Evolutionary conservation across 2,888 invertebrate genomes (phyloP).

Genomic region (Zhengitettix transpicula): DNA sequence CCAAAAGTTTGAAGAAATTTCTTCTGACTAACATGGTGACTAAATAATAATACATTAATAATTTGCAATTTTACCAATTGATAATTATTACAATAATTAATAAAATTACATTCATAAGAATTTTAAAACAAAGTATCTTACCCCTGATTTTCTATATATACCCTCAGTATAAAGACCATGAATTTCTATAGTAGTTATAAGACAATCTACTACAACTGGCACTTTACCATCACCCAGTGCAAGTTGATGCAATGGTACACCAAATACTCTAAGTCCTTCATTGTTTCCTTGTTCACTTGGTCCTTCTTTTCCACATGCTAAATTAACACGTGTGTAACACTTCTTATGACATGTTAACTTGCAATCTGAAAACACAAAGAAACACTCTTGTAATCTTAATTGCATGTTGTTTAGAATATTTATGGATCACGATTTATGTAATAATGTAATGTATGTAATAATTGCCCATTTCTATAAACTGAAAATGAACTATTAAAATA

Average conservation of each 20-base stretch:
- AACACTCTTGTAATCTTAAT: neutral
- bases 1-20: too few relatives aligned
- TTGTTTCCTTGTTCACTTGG: neutral
- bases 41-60: too few relatives aligned
- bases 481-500: neutral
- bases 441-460: neutral
- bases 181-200: constrained; percentile 81
- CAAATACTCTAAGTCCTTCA: constrained; percentile 48
- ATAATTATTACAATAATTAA: neutral
- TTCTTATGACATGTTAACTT: constrained; percentile 89
- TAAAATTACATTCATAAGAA: neutral
- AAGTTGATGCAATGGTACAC: constrained; percentile 57
- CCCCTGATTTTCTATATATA: constrained; percentile 81
- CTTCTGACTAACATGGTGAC: too few relatives aligned
- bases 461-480: neutral
- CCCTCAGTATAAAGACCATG: constrained; percentile 85
- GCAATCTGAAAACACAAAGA: constrained; percentile 38
- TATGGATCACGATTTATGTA: too few relatives aligned
- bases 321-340: constrained; percentile 61
- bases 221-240: constrained; percentile 62
- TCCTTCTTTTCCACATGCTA: constrained; percentile 31
- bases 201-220: constrained; percentile 72
- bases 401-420: neutral
- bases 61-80: too few relatives aligned
- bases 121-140: constrained; percentile 30